Conservation (phyloP, 2,888 invertebrate species). For the Caenorhabditis macrosperma region DNA sequence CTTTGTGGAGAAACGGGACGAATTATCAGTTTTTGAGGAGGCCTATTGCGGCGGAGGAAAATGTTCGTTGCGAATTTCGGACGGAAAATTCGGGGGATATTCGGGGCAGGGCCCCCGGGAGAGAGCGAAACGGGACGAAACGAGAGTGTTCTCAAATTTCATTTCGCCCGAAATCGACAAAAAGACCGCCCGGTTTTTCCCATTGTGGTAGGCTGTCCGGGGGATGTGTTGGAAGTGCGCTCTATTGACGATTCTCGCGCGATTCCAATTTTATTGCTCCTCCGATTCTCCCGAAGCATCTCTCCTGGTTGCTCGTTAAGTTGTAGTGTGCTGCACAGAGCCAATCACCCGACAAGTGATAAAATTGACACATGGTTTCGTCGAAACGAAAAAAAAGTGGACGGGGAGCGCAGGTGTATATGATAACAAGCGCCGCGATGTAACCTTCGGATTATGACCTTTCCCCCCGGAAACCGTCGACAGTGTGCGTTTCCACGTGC, state of each 20-base stretch:
- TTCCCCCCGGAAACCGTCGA: background rate
- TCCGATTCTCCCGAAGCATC: background rate
- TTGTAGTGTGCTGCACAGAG: background rate
- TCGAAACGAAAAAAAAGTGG: background rate
- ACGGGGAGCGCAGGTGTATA: background rate
- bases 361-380: constrained; percentile 8
- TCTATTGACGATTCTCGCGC: constrained; percentile 10
- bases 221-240: constrained; percentile 4
- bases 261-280: background rate
- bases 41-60: background rate
- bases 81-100: constrained; percentile 9
- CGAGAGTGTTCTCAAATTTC: constrained; percentile 45
- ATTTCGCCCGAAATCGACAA: background rate
- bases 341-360: background rate
- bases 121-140: background rate
- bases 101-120: background rate
- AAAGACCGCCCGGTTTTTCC: constrained; percentile 23
- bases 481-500: background rate
- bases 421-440: background rate
- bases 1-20: background rate
- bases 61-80: background rate
- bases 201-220: constrained; percentile 18
- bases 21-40: background rate
- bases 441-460: background rate
- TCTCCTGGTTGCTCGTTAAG: background rate